These are phyloP conservation scores for Drosophila paulistorum DNA, from an alignment of 1,140 invertebrate species.

Conservation along the genomic window DNA sequence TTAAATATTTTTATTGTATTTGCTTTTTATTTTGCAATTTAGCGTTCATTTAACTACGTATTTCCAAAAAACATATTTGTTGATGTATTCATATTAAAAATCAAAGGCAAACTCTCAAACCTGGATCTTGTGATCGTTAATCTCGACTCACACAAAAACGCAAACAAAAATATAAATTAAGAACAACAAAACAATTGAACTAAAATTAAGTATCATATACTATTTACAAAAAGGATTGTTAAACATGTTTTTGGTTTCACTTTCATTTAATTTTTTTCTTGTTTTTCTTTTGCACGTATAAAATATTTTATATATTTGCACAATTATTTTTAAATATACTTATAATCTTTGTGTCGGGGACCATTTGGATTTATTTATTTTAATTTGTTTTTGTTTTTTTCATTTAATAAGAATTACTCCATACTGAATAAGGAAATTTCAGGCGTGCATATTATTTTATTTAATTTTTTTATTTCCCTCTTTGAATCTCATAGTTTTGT, in stretches of 20 bases:
- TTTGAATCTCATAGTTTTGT: neutral
- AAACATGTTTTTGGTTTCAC: slow-evolving; percentile 48
- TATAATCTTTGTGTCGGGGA: slow-evolving; percentile 43
- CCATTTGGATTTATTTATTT: slow-evolving; percentile 41
- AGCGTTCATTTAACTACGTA: slow-evolving; percentile 79
- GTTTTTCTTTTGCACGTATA: slow-evolving; percentile 58
- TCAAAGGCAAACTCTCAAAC: slow-evolving; percentile 61
- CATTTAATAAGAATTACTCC: slow-evolving; percentile 44
- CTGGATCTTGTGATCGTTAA: slow-evolving; percentile 25
- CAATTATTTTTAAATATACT: slow-evolving; percentile 50
- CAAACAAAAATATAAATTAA: slow-evolving; percentile 25
- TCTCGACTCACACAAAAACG: slow-evolving; percentile 18
- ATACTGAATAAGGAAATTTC: slow-evolving; percentile 52
- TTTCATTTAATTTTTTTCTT: slow-evolving; percentile 46
- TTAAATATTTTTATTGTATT: slow-evolving; percentile 68
- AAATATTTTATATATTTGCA: slow-evolving; percentile 77
- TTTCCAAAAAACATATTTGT: slow-evolving; percentile 66
- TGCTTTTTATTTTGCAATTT: slow-evolving; percentile 76
- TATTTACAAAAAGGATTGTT: slow-evolving; percentile 69
- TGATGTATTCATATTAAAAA: slow-evolving; percentile 49
- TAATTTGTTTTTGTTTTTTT: neutral
- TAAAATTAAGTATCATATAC: slow-evolving; percentile 64
- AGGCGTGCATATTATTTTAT: slow-evolving; percentile 54
- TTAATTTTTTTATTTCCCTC: slow-evolving; percentile 19
- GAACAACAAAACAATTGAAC: slow-evolving; percentile 17